Evolutionary conservation across 2,113 vertebrate genomes (phyloP), one percentile per base, ranked within the genome.

Genomic region (Passer montanus): DNA sequence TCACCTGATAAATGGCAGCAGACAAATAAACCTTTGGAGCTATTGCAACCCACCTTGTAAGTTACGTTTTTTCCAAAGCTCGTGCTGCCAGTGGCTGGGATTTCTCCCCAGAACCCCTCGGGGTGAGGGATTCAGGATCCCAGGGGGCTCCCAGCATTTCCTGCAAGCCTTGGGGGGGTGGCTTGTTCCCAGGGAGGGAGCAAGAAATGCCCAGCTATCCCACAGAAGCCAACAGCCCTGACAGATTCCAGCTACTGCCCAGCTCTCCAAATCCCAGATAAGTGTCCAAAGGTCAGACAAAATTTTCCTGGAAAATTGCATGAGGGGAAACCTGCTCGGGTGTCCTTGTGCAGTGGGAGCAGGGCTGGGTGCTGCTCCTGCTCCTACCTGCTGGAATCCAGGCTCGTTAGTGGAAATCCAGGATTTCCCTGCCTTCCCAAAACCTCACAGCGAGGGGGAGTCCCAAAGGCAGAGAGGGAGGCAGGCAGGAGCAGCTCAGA

Each of bases 1-100:
- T 77, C 46, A 49, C 90, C 92, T 89, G 94, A 93, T 94, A 96
- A 96, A 96, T 63, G 30, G 23, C 14, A 90, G 93, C 93, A 90
- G 92, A 70, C 95, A 97, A 97, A 97, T 97, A 97, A 97, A 96
- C 96, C 96, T 97, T 97, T 97, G 96, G 95, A 97, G 94, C 96
- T 96, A 75, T 94, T 21, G 83, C 90, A 94, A 96, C 83, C 77
- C 93, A 63, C 37, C 76, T 92, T 37, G 90, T 70, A 90, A 95
- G 87, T 85, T 70, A 84, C 6, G 15, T 95, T 94, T 84, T 76
- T 95, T 91, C 62, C 52, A 88, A 72, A 90, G 88, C 60, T 63
- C 1, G 4, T 70, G 85, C 84, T n/a, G 56, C 93, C 52, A 37
- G 55, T 1, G 0, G 37, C 31, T 0, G 0, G 53, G 67, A 72